phyloP scores from a whole-genome alignment of 2,888 invertebrate species.

The Periphyllus acericola region DNA sequence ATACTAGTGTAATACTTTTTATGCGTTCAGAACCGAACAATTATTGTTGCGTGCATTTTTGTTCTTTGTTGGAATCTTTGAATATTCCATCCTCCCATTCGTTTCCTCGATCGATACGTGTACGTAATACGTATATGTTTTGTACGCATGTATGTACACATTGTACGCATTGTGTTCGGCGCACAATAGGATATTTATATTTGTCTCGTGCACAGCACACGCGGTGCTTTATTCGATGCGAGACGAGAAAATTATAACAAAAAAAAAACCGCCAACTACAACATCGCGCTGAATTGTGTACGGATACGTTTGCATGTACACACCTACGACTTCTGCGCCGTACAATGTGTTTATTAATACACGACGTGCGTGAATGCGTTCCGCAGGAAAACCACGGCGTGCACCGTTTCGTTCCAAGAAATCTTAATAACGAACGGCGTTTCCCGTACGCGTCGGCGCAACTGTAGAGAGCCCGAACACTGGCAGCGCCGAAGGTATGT shows the following conservation, averaged over 20 bases:
- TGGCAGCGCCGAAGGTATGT: too few relatives aligned
- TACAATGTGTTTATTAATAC: too few relatives aligned
- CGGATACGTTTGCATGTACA: too few relatives aligned
- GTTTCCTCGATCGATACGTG: neutral
- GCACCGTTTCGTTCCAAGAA: too few relatives aligned
- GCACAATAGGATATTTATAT: slow-evolving; percentile 18
- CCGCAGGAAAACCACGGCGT: too few relatives aligned
- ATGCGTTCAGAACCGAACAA: neutral
- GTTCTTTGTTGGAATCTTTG: neutral
- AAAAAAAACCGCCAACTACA: neutral
- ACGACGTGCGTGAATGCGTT: too few relatives aligned
- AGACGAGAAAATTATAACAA: neutral
- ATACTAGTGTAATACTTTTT: neutral
- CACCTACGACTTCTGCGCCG: neutral
- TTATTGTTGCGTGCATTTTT: neutral
- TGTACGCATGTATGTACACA: too few relatives aligned
- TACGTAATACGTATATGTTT: too few relatives aligned
- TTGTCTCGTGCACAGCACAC: neutral
- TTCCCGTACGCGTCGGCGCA: too few relatives aligned
- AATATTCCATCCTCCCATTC: neutral
- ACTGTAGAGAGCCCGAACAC: too few relatives aligned
- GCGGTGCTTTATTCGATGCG: neutral
- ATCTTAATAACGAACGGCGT: too few relatives aligned
- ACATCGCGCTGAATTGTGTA: neutral
- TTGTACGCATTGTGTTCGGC: too few relatives aligned